Conservation (phyloP, 2,113 vertebrate genomes). For the Solea solea region DNA sequence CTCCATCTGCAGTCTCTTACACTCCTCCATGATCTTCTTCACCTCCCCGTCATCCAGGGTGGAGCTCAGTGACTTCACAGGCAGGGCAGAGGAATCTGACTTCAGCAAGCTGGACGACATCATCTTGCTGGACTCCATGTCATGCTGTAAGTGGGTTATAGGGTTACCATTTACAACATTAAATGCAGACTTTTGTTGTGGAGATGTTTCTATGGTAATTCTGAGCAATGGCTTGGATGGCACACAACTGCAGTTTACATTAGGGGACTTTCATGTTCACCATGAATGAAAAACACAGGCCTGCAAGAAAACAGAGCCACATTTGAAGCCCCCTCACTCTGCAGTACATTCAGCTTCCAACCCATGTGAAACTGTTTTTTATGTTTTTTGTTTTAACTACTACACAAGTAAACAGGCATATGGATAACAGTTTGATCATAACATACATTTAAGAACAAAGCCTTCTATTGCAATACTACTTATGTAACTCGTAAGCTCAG, state of each 20-base stretch:
- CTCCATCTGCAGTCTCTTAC: conserved; percentile 94
- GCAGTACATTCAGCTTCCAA: neutral
- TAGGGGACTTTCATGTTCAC: conserved; percentile 2
- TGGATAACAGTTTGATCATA: too few species aligned
- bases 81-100: conserved; percentile 89
- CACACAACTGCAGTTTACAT: conserved; percentile 8
- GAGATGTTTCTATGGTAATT: conserved; percentile 36
- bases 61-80: conserved; percentile 89
- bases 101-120: conserved; percentile 91
- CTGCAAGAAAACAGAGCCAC: conserved; percentile 17
- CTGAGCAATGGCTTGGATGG: conserved; percentile 20
- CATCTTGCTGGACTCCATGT: conserved; percentile 95
- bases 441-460: neutral
- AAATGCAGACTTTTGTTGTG: conserved; percentile 18
- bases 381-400: too few species aligned
- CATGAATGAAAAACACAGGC: neutral
- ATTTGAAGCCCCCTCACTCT: neutral
- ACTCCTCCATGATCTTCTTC: conserved; percentile 97
- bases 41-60: conserved; percentile 92
- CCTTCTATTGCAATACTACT: neutral
- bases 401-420: neutral
- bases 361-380: neutral
- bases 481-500: too few species aligned
- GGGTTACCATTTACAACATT: conserved; percentile 23
- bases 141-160: conserved; percentile 84